Conservation (phyloP, 1,140 invertebrate genomes). For the Bilobella aurantiaca region DNA sequence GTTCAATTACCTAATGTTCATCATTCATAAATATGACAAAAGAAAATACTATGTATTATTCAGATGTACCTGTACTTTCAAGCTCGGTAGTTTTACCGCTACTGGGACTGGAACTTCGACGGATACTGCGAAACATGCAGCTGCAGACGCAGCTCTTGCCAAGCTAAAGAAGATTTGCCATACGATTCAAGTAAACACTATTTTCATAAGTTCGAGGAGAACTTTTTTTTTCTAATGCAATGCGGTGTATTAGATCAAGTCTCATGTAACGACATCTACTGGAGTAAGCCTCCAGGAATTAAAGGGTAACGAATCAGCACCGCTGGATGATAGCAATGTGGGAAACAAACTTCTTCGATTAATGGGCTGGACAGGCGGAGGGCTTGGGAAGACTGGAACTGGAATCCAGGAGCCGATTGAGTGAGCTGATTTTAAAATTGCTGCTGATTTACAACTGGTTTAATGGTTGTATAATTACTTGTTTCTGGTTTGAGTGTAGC, state of each 20-base stretch:
- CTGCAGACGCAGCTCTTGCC: constrained; percentile 40
- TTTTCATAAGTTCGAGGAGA: neutral
- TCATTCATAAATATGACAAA: neutral
- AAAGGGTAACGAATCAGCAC: neutral
- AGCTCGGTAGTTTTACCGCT: constrained; percentile 39
- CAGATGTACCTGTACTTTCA: constrained; percentile 34
- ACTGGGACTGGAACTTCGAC: constrained; percentile 36
- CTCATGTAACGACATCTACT: neutral
- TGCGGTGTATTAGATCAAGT: neutral
- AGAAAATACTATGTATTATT: neutral
- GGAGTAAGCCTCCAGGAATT: neutral
- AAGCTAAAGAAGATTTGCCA: constrained; percentile 44
- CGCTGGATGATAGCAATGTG: constrained; percentile 21
- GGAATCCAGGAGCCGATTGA: constrained; percentile 56
- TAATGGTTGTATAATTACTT: neutral
- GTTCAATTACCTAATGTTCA: neutral
- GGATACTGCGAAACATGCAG: constrained; percentile 43
- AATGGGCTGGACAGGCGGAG: constrained; percentile 73
- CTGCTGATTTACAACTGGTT: neutral
- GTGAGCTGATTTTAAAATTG: constrained; percentile 38
- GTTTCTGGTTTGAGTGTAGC: neutral
- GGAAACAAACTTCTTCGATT: constrained; percentile 60
- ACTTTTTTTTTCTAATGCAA: neutral
- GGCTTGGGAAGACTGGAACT: constrained; percentile 55
- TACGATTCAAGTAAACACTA: constrained; percentile 43